Conservation (phyloP, 1,140 invertebrate species). For the Acromyrmex charruanus region DNA sequence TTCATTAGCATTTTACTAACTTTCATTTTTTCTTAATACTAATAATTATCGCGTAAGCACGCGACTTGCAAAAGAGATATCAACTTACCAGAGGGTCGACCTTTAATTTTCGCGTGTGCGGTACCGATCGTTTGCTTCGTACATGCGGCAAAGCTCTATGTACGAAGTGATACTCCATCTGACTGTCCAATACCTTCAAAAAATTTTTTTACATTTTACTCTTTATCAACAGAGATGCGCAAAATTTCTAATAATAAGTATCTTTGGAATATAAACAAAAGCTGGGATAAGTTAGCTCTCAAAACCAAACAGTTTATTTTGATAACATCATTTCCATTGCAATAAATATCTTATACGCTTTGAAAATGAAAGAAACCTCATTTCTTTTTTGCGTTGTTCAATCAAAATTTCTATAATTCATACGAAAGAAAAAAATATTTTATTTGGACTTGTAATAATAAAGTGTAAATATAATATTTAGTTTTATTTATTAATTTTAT, state of each 20-base stretch:
- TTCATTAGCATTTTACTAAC: slow-evolving; percentile 16
- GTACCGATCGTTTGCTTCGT: slow-evolving; percentile 93
- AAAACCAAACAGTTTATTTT: background rate
- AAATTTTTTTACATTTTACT: slow-evolving; percentile 46
- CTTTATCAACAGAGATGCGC: background rate
- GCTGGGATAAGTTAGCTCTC: background rate
- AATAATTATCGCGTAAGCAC: background rate
- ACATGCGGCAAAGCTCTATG: slow-evolving; percentile 95
- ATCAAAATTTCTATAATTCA: background rate
- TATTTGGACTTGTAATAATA: background rate
- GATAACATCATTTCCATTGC: background rate
- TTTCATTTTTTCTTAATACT: background rate
- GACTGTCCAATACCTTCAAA: slow-evolving; percentile 93
- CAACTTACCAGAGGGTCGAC: slow-evolving; percentile 95
- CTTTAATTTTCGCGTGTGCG: slow-evolving; percentile 94
- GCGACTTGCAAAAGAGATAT: background rate
- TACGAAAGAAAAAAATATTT: background rate
- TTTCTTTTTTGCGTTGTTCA: background rate
- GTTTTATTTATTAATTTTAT: background rate
- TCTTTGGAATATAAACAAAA: background rate
- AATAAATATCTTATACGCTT: background rate
- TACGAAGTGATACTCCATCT: slow-evolving; percentile 96
- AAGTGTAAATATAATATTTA: background rate
- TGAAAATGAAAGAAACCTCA: background rate
- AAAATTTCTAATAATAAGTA: background rate